Evolutionary conservation across 1,140 invertebrate genomes (phyloP).

Genomic region (Drosophila equinoxialis): DNA sequence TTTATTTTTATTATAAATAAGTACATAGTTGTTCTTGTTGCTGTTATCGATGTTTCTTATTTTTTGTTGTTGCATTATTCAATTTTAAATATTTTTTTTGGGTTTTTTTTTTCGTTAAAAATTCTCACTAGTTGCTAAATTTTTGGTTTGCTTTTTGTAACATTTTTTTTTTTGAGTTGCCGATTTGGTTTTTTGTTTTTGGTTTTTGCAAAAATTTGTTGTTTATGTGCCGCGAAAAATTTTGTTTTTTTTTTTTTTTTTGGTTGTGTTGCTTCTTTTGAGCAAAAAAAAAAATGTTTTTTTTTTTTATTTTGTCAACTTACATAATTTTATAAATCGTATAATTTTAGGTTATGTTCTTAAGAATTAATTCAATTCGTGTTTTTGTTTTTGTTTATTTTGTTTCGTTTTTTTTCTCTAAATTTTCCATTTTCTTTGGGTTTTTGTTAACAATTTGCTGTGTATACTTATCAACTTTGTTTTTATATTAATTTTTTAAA

Average conservation of each 20-base stretch:
- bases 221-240: constrained; percentile 67
- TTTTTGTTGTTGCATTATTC: constrained; percentile 19
- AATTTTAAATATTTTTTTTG: constrained; percentile 23
- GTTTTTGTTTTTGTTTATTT: constrained; percentile 28
- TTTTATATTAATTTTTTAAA: constrained; percentile 52
- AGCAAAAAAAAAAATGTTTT: constrained; percentile 45
- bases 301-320: constrained; percentile 23
- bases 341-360: constrained; percentile 63
- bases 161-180: constrained; percentile 22
- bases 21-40: constrained; percentile 40
- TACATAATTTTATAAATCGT: constrained; percentile 62
- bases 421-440: constrained; percentile 47
- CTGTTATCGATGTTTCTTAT: constrained; percentile 43
- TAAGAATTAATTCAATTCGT: constrained; percentile 70
- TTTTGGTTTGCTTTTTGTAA: constrained; percentile 48
- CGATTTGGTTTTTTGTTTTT: constrained; percentile 17
- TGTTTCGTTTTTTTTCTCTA: constrained; percentile 20
- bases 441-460: constrained; percentile 64
- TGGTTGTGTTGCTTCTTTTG: constrained; percentile 41
- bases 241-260: constrained; percentile 22
- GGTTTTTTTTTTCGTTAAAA: constrained; percentile 63
- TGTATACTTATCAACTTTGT: constrained; percentile 46
- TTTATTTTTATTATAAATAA: constrained; percentile 43
- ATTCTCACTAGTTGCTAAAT: constrained; percentile 69
- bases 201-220: constrained; percentile 40